Conservation (phyloP, 2,888 invertebrate genomes). For the Scelioninae gen. 1 region DNA sequence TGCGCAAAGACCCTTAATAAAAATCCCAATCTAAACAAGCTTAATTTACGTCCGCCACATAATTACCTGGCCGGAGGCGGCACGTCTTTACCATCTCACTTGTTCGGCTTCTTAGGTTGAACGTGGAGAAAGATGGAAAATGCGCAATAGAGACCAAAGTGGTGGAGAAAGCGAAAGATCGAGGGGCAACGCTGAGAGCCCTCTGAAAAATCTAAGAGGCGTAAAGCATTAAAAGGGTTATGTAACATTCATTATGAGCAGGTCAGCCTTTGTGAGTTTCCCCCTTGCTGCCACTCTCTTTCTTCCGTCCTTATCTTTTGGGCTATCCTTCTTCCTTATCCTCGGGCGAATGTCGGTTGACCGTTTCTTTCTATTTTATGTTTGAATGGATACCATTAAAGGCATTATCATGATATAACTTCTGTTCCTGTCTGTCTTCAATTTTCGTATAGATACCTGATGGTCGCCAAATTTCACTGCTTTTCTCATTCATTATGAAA, state of each 20-base stretch:
- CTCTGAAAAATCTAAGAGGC: constrained; percentile 84
- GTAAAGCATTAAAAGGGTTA: constrained; percentile 85
- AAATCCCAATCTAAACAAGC: constrained; percentile 85
- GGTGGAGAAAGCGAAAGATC: constrained; percentile 66
- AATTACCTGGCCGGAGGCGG: constrained; percentile 83
- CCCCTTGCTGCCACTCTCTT: constrained; percentile 78
- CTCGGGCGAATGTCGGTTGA: constrained; percentile 6
- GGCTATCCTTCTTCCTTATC: background rate
- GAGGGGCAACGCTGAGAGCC: constrained; percentile 72
- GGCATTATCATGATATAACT: too few species aligned
- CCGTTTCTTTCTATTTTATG: too few species aligned
- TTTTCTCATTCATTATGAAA: too few species aligned
- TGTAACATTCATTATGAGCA: constrained; percentile 84
- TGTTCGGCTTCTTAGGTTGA: constrained; percentile 22
- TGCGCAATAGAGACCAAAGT: constrained; percentile 57
- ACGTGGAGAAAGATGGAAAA: constrained; percentile 31
- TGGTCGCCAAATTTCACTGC: too few species aligned
- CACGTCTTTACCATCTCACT: constrained; percentile 60
- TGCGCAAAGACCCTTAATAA: constrained; percentile 83
- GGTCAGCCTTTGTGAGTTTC: constrained; percentile 84
- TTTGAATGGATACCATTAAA: too few species aligned
- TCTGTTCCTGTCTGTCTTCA: background rate
- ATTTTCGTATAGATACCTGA: too few species aligned
- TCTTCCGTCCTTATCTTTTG: constrained; percentile 8
- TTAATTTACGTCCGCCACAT: constrained; percentile 85